Base-by-base conservation (phyloP, 1,140 invertebrate genomes). In the Hypsibius dujardini region DNA sequence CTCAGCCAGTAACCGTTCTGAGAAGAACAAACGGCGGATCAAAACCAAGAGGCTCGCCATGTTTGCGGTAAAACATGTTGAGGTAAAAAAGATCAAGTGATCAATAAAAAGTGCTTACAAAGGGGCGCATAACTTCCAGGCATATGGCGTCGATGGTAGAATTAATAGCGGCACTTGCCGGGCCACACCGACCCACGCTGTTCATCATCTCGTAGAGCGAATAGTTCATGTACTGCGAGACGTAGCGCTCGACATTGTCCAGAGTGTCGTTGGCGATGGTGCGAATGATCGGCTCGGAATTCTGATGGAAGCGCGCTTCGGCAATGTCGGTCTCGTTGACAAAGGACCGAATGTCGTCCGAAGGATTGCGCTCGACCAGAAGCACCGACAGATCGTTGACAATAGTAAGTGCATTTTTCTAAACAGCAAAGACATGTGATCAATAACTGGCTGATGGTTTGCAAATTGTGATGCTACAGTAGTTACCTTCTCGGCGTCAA, bases 1-100 rank as follows among this genome's bases (percentile, higher is more conserved):
- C 62, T 67, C 7, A 67, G 42, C 62, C 62, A 67, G 62, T 14
- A 67, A 67, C 62, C 62, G 42, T 67, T 67, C 62, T 67, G 42
- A 42, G 45, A 67, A 67, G 7, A 67, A 67, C 3, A 14, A 12
- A 67, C 45, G 3, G 3, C 3, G 7, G 42, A 14, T 67, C 42
- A 67, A 3, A 67, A 3, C 62, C 3, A 3, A 42, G 45, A 42
- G 62, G 3, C 42, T 67, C 62, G 3, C 42, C 50, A 56, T 7
- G 7, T 56, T 56, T 56, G 7, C 7, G 50, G 7, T 7, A 7
- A 7, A 7, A 7, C 50, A 56, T 7, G n/a, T n/a, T 56, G 50
- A 56, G n/a, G n/a, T 56, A 56, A 56, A 56, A 56, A 56, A 56
- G 7, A 7, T 56, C 50, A 56, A 7, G 7, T 56, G 7, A 7